A percentile compares a stretch with the other conserved stretches of the same genome.
These are phyloP conservation scores for Nowickia ferox DNA, from an alignment of 2,888 invertebrate genomes.

Conservation along the genomic window DNA sequence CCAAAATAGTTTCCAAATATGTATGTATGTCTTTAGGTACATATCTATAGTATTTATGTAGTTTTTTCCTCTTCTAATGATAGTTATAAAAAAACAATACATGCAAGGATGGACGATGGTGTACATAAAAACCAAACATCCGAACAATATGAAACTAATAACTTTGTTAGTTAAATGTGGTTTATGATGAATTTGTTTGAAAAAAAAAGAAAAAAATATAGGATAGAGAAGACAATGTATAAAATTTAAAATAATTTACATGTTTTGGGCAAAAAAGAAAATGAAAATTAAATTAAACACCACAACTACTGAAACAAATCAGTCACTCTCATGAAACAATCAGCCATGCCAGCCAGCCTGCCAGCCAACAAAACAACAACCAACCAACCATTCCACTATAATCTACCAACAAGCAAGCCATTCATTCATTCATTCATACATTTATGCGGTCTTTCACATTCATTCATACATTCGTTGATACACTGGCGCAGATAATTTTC, in stretches of 20 bases:
- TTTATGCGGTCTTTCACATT: slow-evolving; percentile 15
- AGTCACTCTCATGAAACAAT: slow-evolving; percentile 43
- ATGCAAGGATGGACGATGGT: slow-evolving; percentile 45
- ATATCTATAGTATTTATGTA: background rate
- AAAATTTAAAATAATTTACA: slow-evolving; percentile 54
- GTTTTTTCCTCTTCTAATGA: background rate
- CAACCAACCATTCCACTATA: slow-evolving; percentile 13
- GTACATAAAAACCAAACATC: slow-evolving; percentile 21
- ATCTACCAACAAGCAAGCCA: slow-evolving; percentile 9
- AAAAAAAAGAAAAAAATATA: background rate
- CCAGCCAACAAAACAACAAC: slow-evolving; percentile 37
- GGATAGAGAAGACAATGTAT: slow-evolving; percentile 27
- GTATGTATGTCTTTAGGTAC: background rate
- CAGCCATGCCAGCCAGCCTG: slow-evolving; percentile 33
- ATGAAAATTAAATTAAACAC: slow-evolving; percentile 29
- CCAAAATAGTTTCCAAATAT: background rate
- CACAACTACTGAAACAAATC: slow-evolving; percentile 37
- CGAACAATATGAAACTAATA: background rate
- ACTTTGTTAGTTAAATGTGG: slow-evolving; percentile 19
- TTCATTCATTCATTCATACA: slow-evolving; percentile 29
- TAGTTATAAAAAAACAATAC: slow-evolving; percentile 25
- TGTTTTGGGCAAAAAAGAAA: slow-evolving; percentile 2
- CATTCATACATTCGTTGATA: slow-evolving; percentile 47
- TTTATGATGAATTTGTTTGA: slow-evolving; percentile 8
- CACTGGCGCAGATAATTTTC: slow-evolving; percentile 73